phyloP scores from a whole-genome alignment of 2,888 invertebrate genomes.

The Minunthozetes semirufus region DNA sequence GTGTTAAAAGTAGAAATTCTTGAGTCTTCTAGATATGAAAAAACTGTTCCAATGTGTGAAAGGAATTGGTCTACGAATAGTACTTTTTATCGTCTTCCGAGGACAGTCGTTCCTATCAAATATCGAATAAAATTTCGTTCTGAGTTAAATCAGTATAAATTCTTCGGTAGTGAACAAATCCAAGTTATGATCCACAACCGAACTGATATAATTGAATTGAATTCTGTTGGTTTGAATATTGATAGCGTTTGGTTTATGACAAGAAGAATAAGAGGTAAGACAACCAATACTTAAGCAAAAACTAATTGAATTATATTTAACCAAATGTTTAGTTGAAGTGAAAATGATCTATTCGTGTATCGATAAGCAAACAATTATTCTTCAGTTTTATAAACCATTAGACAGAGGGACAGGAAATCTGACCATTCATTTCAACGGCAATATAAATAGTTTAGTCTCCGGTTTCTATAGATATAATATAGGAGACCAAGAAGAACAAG shows the following conservation, averaged over 20 bases:
- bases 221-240: constrained; percentile 14
- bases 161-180: constrained; percentile 46
- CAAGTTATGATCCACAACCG: constrained; percentile 65
- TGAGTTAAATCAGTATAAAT: constrained; percentile 20
- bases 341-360: constrained; percentile 8
- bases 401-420: constrained; percentile 28
- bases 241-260: constrained; percentile 26
- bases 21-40: neutral
- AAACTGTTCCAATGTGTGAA: neutral
- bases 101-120: constrained; percentile 15
- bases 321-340: constrained; percentile 13
- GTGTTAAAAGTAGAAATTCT: neutral
- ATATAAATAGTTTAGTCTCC: constrained; percentile 69
- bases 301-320: neutral
- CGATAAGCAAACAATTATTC: constrained; percentile 18
- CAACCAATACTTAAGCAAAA: neutral
- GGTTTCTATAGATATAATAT: constrained; percentile 80
- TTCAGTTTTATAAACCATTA: constrained; percentile 26
- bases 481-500: constrained; percentile 58
- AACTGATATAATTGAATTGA: constrained; percentile 36
- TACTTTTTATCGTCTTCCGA: constrained; percentile 13
- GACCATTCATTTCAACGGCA: constrained; percentile 64
- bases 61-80: neutral
- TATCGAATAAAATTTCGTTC: constrained; percentile 24
- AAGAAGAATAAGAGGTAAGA: constrained; percentile 26